Evolutionary conservation across 2,113 vertebrate species (phyloP), one percentile per base, ranked within the genome.

Genomic region (Isichthys henryi): DNA sequence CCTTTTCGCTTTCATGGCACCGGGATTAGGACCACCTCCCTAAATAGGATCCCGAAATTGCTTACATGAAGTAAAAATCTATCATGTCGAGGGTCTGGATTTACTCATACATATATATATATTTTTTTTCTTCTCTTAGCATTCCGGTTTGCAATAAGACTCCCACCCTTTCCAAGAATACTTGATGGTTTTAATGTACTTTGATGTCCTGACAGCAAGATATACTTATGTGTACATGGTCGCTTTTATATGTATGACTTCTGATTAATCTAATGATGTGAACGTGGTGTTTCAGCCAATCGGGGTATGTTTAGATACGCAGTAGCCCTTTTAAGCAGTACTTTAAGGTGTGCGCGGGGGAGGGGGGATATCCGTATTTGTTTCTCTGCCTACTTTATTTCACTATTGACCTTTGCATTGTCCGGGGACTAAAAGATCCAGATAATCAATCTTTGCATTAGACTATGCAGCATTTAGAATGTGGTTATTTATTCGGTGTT

Each of bases 301-400:
- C 11, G 15, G 13, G 39, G n/a, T 39, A 35, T 53, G 49, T 50
- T 52, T 87, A 87, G 86, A 17, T 87, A 92, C 92, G 92, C 83
- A 46, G 74, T 82, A 86, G 2, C 66, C 39, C 93, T 89, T 91
- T 62, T 91, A 89, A 91, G 46, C 27, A 8, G 49, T 88, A 88
- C 91, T 94, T 92, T 93, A 94, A 91, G 93, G 91, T 94, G 94
- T 95, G 94, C 93, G 94, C 2, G 86, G 92, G 87, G 77, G 91
- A 87, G 91, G 88, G 89, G 35, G 86, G 23, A 8, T 70, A 19
- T 91, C n/a, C 90, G 6, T 62, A 39, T 66, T 70, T 45, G 86
- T 88, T 91, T 91, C 89, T 89, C 89, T 93, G 90, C 90, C 89
- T 89, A 53, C 43, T 91, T 52, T 48, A 56, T 89, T 82, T 84